Evolutionary conservation across 2,888 invertebrate genomes (phyloP), one percentile per base, ranked within the genome.

Genomic region (Zaprionus lineosus): DNA sequence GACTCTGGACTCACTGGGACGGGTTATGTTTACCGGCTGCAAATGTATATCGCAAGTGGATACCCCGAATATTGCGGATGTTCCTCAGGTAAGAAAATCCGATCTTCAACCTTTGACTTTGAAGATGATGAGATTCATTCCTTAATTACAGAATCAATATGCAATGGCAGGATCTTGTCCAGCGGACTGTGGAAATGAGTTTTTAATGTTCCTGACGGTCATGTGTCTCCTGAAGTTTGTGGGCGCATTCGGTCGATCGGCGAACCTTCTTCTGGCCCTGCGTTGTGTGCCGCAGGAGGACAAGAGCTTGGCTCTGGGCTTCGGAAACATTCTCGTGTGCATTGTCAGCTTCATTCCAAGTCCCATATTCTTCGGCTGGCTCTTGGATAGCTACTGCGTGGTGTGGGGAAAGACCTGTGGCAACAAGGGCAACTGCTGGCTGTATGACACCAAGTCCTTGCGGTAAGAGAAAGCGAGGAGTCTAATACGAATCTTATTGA

Each of bases 401-500:
- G 93, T 94, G 11, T 94, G 94, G 94, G 94, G 94, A 2, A 93
- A 93, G 85, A 93, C 93, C 4, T 94, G 94, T 76, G 91, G 92
- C 3, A 92, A 92, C 33, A 92, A 91, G 39, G 94, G 94, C 52
- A 94, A 94, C 76, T 94, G 94, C 82, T 94, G 94, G 94, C 89
- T 94, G 2, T 94, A 94, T 86, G 92, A 94, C 78, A 93, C 93
- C 9, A 91, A 92, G 73, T 90, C 91, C 1, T 88, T 94, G 56
- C 84, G 90, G 87, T 88, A 63, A 28, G 3, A 6, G n/a, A 7
- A 29, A 24, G 11, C 6, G 12, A 24, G 14, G 34, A 7, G 7
- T 21, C 21, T 5, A n/a, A n/a, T n/a, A 3, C 21, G 21, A 21
- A 21, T 21, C 4, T 21, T n/a, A n/a, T 19, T 19, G 5, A 19